phyloP scores from a whole-genome alignment of 2,888 invertebrate genomes.

The Mylabris sibirica region DNA sequence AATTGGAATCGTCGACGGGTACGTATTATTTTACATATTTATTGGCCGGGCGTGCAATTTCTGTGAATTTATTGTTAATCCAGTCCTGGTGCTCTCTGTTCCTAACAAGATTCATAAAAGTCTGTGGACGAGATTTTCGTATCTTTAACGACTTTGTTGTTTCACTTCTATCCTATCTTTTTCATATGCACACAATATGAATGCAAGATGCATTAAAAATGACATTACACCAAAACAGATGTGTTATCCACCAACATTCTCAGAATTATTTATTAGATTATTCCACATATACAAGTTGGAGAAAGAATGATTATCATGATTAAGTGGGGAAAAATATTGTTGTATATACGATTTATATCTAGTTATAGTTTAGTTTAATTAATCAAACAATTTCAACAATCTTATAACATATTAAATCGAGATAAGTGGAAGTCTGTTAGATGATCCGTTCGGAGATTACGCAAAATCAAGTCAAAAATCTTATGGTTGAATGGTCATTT shows the following conservation, averaged over 20 bases:
- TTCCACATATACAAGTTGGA: not conserved
- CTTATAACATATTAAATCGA: constrained; percentile 17
- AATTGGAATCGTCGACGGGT: constrained; percentile 3
- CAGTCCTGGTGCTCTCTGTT: constrained; percentile 30
- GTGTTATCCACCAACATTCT: constrained; percentile 15
- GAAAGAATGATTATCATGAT: not conserved
- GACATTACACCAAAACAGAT: constrained; percentile 16
- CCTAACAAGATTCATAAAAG: constrained; percentile 49
- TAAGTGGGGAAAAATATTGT: no score
- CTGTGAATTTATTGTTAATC: constrained; percentile 47
- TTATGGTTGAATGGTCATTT: constrained; percentile 34
- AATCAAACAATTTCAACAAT: constrained; percentile 14
- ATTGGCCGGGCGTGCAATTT: constrained; percentile 47
- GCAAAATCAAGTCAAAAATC: constrained; percentile 23
- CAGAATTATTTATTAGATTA: constrained; percentile 16
- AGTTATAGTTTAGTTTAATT: constrained; percentile 8
- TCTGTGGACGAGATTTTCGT: constrained; percentile 44
- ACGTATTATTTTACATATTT: constrained; percentile 49
- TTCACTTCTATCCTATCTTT: constrained; percentile 21
- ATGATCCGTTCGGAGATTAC: not conserved
- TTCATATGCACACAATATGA: constrained; percentile 27
- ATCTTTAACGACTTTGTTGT: constrained; percentile 45
- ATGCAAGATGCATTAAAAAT: constrained; percentile 26
- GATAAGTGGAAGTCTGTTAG: constrained; percentile 12
- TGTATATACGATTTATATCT: not conserved